These are phyloP conservation scores for Ametastegia equiseti DNA, from an alignment of 2,888 invertebrate species.

Conservation along the genomic window DNA sequence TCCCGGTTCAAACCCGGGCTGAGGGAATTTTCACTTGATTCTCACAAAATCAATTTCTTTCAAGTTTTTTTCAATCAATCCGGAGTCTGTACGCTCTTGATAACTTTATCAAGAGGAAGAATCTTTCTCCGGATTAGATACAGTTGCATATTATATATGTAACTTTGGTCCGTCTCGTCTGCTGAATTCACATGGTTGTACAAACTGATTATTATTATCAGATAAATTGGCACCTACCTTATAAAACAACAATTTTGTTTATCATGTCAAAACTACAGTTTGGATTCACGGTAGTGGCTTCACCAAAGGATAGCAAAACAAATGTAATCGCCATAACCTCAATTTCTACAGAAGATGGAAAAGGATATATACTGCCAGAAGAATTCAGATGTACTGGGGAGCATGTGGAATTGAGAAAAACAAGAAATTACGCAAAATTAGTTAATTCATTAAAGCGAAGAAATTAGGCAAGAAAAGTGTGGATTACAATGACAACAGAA, in stretches of 20 bases:
- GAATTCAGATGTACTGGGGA: constrained; percentile 31
- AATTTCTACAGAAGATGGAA: constrained; percentile 44
- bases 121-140: no score
- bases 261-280: not conserved
- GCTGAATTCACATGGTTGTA: no score
- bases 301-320: constrained; percentile 44
- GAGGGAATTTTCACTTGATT: no score
- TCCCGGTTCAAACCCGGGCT: no score
- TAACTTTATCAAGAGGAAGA: no score
- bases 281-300: not conserved
- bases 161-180: no score
- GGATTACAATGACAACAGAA: constrained; percentile 47
- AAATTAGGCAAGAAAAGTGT: constrained; percentile 49
- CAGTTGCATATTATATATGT: no score
- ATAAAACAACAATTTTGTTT: constrained; percentile 18
- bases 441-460: constrained; percentile 50
- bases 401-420: constrained; percentile 16
- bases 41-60: no score
- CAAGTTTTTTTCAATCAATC: no score
- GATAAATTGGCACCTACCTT: no score
- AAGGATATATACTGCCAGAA: constrained; percentile 42
- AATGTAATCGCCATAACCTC: constrained; percentile 50
- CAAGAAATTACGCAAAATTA: constrained; percentile 45
- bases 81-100: no score
- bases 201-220: no score